Percentiles rank a stretch among this genome's conserved stretches.
Evolutionary conservation across 1,140 invertebrate genomes (phyloP).

Genomic region (Trachymyrmex cornetzi): DNA sequence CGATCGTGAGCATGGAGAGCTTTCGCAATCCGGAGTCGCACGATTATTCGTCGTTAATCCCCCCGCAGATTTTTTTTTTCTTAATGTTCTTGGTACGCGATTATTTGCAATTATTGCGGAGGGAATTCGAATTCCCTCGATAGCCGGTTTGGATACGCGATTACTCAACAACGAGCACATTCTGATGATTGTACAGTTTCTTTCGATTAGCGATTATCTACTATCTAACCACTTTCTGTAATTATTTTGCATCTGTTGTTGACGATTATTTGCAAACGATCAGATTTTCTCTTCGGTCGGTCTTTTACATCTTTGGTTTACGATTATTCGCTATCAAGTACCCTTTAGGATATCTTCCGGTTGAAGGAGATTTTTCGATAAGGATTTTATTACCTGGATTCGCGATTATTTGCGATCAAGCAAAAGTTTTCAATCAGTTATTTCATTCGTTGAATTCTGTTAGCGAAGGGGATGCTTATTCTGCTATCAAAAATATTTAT

Average conservation of each 20-base stretch:
- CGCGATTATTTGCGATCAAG: conserved; percentile 12
- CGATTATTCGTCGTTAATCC: background rate
- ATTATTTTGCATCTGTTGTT: background rate
- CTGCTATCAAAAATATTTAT: background rate
- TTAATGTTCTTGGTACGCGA: background rate
- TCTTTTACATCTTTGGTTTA: background rate
- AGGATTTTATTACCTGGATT: background rate
- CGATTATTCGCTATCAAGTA: background rate
- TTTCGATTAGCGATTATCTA: background rate
- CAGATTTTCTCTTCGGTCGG: background rate
- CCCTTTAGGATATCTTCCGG: background rate
- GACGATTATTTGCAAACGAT: background rate
- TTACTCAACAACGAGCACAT: background rate
- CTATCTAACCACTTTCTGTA: background rate
- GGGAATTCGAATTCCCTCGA: background rate
- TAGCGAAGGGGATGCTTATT: background rate
- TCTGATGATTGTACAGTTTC: background rate
- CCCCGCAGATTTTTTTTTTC: background rate
- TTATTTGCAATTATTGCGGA: background rate
- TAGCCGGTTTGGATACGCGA: background rate
- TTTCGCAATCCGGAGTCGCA: background rate
- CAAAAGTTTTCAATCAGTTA: background rate
- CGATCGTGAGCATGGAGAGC: background rate
- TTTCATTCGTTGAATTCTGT: background rate
- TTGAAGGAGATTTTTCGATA: background rate